Evolutionary conservation across 2,113 vertebrate genomes (phyloP).

Genomic region (Rhea pennata): DNA sequence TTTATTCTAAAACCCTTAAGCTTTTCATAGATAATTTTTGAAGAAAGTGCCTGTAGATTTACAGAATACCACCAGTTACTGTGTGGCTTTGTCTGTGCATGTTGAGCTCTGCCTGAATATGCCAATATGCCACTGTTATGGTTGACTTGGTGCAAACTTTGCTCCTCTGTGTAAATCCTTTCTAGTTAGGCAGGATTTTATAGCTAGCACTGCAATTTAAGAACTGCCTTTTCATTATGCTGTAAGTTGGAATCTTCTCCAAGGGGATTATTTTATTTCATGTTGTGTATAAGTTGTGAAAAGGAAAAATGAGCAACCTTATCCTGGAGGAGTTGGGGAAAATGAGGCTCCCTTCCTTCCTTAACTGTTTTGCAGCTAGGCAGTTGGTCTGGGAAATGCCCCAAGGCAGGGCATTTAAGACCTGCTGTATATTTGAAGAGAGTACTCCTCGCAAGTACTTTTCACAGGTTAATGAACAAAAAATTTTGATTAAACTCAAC

Average conservation of each 20-base stretch:
- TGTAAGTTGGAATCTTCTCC: accelerated
- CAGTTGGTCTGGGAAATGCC: not conserved
- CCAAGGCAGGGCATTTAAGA: not conserved
- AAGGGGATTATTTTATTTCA: not conserved
- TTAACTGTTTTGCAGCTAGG: not conserved
- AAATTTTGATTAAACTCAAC: not conserved
- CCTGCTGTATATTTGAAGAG: accelerated
- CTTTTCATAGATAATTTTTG: not conserved
- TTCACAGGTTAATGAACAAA: not conserved
- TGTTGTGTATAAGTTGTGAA: not conserved
- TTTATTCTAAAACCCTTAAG: not conserved
- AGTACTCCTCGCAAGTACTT: not conserved
- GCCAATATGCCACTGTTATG: accelerated
- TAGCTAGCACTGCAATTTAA: accelerated
- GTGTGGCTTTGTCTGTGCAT: not conserved
- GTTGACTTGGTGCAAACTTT: not conserved
- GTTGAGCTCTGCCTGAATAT: not conserved
- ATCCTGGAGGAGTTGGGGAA: not conserved
- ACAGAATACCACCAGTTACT: not conserved
- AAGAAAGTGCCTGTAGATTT: not conserved
- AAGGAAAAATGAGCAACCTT: not conserved
- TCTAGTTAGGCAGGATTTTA: not conserved
- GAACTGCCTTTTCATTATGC: not conserved
- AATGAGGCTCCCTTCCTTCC: not conserved
- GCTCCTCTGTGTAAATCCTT: not conserved